Base-by-base conservation (phyloP, 30 jellyfish, hydroid and myxozoan genomes). In the Morbakka virulenta region DNA sequence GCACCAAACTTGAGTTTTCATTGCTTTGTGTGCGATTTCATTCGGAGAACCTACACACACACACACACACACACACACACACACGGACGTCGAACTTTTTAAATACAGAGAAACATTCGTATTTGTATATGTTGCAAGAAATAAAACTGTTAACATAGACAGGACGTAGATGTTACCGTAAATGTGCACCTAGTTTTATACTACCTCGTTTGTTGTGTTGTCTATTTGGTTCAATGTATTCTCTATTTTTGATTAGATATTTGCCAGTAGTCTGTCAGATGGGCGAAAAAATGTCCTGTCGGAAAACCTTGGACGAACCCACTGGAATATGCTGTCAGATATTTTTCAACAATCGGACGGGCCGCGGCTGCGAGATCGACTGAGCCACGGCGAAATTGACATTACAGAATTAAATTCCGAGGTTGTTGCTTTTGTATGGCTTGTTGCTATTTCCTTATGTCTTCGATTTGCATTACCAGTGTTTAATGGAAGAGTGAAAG, bases 321-420 rank as follows among this genome's bases (percentile, higher is more conserved):
- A 32, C n/a, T 27, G 72, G 36, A 82, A 74, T 29, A 57, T 76
- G 84, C 74, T 84, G 52, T 75, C 23, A 31, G 95, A 84, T 48
- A 0, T 84, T 1, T 48, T 84, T 2, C 50, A 32, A 66, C 75
- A 69, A 35, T 89, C 89, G 0, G 95, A 67, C 4, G 95, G 95
- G 12, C 89, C 82, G 13, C 73, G 89, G 3, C 63, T 84, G 36
- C 78, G 95, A 4, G 95, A 84, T 67, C 85, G 80, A 21, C 24
- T 84, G 52, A 84, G 95, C 71, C 95, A 84, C 62, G 95, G 89
- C 1, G 89, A 84, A 67, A 65, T 69, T 49, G 78, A 66, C 66
- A 66, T 83, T 64, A 61, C 13, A 11, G 78, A 48, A 31, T 63
- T 83, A 0, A 73, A 63, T 50, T 22, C 35, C 11, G n/a, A 22